Evolutionary conservation across 2,888 invertebrate genomes (phyloP), one percentile per base, ranked within the genome.

Genomic region (Tanytarsus gracilentus): DNA sequence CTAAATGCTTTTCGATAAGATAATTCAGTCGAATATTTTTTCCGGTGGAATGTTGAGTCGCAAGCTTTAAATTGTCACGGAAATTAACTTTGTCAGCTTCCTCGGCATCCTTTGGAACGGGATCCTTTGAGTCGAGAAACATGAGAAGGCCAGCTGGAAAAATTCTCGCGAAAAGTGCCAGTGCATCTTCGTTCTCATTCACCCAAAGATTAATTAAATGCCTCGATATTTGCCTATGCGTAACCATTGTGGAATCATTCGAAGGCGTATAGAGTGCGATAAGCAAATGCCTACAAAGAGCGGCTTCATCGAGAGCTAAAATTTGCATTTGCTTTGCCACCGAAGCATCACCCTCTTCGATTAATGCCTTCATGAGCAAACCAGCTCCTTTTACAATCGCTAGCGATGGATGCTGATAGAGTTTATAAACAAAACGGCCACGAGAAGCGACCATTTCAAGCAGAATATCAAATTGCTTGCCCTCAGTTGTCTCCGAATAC

Each of bases 361-460:
- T 96, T 26, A 99, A 82, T 18, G 99, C 98, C 64, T 97, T 84
- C 86, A 98, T 90, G 51, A 99, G 91, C 59, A 99, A 77, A 0
- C 99, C 98, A 0, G 98, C 98, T 36, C 98, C 98, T 76, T 99
- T 98, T 1, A 99, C 93, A 64, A 99, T 93, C 1, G 99, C 97
- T 79, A 97, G 81, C 3, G 97, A 98, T 1, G 95, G 95, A 78
- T 97, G 96, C 85, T 90, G 88, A 74, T 96, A 96, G 40, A 99
- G 77, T 70, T 89, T 86, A 72, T 96, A 99, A 18, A 99, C 77
- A 62, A 87, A 85, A 61, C 96, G 81, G 5, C 98, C 98, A 65
- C 90, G 82, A 58, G 86, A 83, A 4, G 99, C 94, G 1, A 98
- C 96, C 83, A 98, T 85, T 74, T 94, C 92, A 23, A 98, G 75